phyloP scores from a whole-genome alignment of 2,888 invertebrate species.

The Tenthredo distinguenda region DNA sequence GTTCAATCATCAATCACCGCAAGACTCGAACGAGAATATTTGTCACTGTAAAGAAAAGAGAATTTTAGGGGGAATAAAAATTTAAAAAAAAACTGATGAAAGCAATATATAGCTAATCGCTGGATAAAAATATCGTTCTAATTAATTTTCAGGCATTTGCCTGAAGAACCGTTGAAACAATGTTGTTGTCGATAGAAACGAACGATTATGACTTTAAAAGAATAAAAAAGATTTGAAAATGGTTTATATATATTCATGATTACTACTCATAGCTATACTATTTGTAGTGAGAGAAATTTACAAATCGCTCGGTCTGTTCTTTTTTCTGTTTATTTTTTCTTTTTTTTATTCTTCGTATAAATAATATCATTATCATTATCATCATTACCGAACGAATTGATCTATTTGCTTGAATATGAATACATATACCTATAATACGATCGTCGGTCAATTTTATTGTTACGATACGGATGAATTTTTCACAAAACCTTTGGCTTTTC shows the following conservation, averaged over 20 bases:
- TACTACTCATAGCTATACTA: background rate
- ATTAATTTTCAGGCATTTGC: background rate
- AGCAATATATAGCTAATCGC: conserved; percentile 63
- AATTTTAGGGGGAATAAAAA: background rate
- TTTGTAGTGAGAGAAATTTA: background rate
- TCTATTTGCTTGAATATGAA: background rate
- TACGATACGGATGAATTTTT: conserved; percentile 39
- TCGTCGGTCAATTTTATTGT: background rate
- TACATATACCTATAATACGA: background rate
- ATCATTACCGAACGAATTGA: background rate
- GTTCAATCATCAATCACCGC: background rate
- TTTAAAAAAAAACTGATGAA: conserved; percentile 52
- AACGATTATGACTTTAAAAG: background rate
- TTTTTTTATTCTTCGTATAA: background rate
- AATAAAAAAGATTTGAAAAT: background rate
- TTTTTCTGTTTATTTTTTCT: background rate
- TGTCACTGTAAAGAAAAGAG: background rate
- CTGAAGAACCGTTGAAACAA: background rate
- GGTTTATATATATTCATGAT: background rate
- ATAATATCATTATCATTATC: background rate
- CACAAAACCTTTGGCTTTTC: background rate
- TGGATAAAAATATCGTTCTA: conserved; percentile 57
- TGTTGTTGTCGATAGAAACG: background rate
- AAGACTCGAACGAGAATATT: background rate
- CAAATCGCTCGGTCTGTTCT: background rate